Evolutionary conservation across 1,140 invertebrate genomes (phyloP).

Genomic region (Pseudomyrmex gracilis): DNA sequence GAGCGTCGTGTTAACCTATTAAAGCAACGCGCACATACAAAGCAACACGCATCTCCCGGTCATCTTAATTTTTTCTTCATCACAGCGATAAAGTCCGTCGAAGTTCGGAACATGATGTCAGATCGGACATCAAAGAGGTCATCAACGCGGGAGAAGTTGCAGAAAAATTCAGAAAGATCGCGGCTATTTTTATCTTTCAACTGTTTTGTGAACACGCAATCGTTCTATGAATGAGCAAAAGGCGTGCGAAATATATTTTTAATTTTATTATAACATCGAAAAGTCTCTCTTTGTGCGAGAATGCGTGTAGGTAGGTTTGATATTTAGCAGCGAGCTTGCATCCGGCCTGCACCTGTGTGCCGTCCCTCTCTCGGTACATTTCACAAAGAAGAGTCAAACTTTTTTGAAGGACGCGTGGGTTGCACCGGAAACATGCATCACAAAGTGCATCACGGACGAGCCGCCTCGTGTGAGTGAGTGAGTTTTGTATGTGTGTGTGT

Average conservation of each 20-base stretch:
- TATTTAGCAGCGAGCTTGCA: not conserved
- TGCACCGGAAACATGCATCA: slow-evolving; percentile 39
- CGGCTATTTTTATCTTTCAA: no score
- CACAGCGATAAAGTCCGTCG: no score
- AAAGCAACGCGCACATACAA: not conserved
- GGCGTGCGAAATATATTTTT: not conserved
- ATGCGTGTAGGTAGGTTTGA: slow-evolving; percentile 1
- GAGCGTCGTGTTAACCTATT: not conserved
- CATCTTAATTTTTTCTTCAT: not conserved
- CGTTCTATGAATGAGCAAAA: slow-evolving; percentile 7
- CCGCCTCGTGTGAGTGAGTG: not conserved
- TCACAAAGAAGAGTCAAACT: slow-evolving; percentile 12
- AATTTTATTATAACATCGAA: not conserved
- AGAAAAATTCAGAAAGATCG: not conserved
- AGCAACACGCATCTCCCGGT: not conserved
- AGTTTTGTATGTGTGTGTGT: no score
- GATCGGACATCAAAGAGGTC: not conserved
- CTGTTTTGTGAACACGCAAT: not conserved
- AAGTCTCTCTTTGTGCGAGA: not conserved
- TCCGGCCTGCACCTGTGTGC: not conserved
- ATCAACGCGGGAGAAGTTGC: no score
- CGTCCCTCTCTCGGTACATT: not conserved
- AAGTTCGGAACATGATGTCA: not conserved
- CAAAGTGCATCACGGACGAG: slow-evolving; percentile 22
- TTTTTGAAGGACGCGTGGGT: slow-evolving; percentile 33